A percentile compares a stretch with the other conserved stretches of the same genome.
phyloP scores from a whole-genome alignment of 2,113 vertebrate genomes.

The Plestiodon gilberti region DNA sequence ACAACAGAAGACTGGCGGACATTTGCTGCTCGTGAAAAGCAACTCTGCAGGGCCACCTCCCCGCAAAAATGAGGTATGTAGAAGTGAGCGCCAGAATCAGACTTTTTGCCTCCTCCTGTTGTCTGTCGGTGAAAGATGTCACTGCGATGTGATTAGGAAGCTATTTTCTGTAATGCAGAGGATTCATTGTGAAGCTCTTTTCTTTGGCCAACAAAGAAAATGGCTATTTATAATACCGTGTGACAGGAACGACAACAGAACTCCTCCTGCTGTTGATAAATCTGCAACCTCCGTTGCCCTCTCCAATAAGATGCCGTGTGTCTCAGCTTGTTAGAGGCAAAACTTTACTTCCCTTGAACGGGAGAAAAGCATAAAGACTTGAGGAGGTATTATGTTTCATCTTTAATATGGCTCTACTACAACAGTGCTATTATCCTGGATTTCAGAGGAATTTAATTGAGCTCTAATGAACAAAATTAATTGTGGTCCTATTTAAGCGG shows the following conservation, averaged over 20 bases:
- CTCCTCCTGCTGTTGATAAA: constrained; percentile 42
- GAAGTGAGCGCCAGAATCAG: constrained; percentile 3
- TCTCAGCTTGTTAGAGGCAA: constrained; percentile 58
- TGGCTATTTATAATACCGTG: constrained; percentile 48
- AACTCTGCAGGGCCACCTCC: neutral
- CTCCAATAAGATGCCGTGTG: constrained; percentile 50
- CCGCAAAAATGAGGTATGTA: neutral
- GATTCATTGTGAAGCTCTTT: constrained; percentile 40
- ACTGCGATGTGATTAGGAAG: constrained; percentile 38
- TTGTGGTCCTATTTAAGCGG: constrained; percentile 60
- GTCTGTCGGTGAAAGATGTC: constrained; percentile 27
- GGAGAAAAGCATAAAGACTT: constrained; percentile 49
- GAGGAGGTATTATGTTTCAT: constrained; percentile 66
- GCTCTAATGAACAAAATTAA: constrained; percentile 68
- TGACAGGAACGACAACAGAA: constrained; percentile 36
- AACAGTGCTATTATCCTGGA: constrained; percentile 59
- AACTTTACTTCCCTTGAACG: constrained; percentile 58
- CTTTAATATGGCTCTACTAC: constrained; percentile 58
- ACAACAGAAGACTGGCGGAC: neutral
- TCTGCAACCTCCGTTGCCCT: constrained; percentile 41
- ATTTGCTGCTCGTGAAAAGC: neutral
- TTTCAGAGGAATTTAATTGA: constrained; percentile 74
- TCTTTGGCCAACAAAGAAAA: constrained; percentile 59
- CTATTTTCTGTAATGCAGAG: constrained; percentile 12
- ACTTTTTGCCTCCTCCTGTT: neutral